Conservation (phyloP, 2,888 invertebrate genomes). For the Unio pictorum region DNA sequence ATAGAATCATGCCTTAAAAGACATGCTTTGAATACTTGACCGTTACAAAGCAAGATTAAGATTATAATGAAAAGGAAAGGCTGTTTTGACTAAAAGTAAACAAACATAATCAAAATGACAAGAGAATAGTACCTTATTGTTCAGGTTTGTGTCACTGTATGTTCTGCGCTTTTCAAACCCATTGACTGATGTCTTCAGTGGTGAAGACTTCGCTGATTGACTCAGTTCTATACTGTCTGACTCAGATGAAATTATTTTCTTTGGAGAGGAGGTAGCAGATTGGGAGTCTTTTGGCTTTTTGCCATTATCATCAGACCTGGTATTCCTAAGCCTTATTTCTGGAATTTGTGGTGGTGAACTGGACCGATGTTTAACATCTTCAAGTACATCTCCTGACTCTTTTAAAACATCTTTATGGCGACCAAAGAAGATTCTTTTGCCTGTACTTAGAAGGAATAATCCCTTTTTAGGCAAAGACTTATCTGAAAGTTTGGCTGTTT, state of each 20-base stretch:
- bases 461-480: constrained; percentile 17
- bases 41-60: too few relatives aligned
- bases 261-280: not conserved
- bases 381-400: not conserved
- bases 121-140: constrained; percentile 7
- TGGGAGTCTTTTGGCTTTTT: not conserved
- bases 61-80: not conserved
- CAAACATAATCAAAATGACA: constrained; percentile 8
- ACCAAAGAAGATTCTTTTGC: too few relatives aligned
- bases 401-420: too few relatives aligned
- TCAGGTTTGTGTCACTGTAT: constrained; percentile 45
- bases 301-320: constrained; percentile 2
- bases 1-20: too few relatives aligned
- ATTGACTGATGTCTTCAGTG: constrained; percentile 22
- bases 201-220: constrained; percentile 37
- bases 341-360: not conserved
- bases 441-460: not conserved
- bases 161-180: constrained; percentile 28
- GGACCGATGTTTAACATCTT: not conserved
- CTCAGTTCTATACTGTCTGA: constrained; percentile 13
- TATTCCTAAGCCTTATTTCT: constrained; percentile 3
- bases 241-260: constrained; percentile 3
- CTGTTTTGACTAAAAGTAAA: not conserved
- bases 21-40: too few relatives aligned
- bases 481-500: constrained; percentile 11